Conservation (phyloP, 2,113 vertebrate genomes). For the Oenanthe melanoleuca region DNA sequence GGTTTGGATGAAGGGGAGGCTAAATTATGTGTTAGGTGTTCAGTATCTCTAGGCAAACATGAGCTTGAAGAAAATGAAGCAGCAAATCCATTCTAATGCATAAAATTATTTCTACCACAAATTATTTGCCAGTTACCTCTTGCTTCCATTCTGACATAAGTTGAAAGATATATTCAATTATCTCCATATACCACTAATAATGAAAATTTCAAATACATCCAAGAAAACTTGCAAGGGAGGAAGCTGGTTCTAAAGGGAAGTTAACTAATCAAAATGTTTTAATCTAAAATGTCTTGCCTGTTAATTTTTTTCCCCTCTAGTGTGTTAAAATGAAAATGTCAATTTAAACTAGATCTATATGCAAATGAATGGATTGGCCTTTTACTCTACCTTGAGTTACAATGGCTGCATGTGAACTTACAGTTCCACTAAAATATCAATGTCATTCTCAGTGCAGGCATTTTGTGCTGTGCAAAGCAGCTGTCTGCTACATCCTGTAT, state of each 20-base stretch:
- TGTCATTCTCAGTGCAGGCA: background rate
- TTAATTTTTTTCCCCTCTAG: background rate
- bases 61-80: constrained; percentile 16
- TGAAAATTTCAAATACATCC: constrained; percentile 42
- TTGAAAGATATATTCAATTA: constrained; percentile 58
- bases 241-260: background rate
- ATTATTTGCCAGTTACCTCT: constrained; percentile 8
- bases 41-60: background rate
- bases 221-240: constrained; percentile 5
- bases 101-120: background rate
- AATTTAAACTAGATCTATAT: constrained; percentile 7
- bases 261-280: constrained; percentile 39
- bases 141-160: background rate
- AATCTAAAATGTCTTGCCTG: background rate
- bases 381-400: background rate
- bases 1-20: background rate
- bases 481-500: background rate
- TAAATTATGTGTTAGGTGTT: background rate
- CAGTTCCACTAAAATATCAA: background rate
- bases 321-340: constrained; percentile 12
- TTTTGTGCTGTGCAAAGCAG: background rate
- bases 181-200: constrained; percentile 24
- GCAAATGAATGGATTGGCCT: background rate
- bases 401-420: background rate
- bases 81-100: background rate